Conservation (phyloP, 2,888 invertebrate genomes). For the Drosophila cracens region DNA sequence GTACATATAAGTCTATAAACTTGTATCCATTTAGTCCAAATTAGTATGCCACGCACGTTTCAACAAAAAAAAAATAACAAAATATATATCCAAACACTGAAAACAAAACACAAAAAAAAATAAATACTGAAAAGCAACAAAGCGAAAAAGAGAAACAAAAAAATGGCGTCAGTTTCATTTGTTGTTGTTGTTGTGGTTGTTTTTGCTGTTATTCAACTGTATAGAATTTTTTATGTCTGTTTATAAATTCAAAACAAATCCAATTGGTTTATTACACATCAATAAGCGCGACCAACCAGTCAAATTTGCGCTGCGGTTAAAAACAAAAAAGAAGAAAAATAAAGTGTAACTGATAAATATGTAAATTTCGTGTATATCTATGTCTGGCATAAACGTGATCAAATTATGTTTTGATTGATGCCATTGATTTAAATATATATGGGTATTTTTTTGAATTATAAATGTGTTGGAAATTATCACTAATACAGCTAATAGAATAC, state of each 20-base stretch:
- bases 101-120: conserved; percentile 36
- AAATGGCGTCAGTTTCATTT: conserved; percentile 60
- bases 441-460: not conserved
- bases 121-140: conserved; percentile 39
- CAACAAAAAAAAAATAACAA: conserved; percentile 37
- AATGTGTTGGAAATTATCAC: not conserved
- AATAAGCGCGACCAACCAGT: conserved; percentile 66
- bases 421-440: not conserved
- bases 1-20: conserved; percentile 11
- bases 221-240: conserved; percentile 65
- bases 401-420: conserved; percentile 56
- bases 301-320: conserved; percentile 65
- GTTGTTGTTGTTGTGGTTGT: conserved; percentile 6
- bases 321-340: conserved; percentile 7
- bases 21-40: conserved; percentile 68
- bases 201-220: conserved; percentile 13
- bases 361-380: conserved; percentile 37
- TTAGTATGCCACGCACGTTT: conserved; percentile 78
- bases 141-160: conserved; percentile 57
- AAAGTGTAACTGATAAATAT: conserved; percentile 32
- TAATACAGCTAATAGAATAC: not conserved
- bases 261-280: conserved; percentile 83
- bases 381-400: conserved; percentile 59
- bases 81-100: conserved; percentile 24
- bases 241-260: conserved; percentile 83